Base-by-base conservation (phyloP, 1,140 invertebrate genomes). In the Lucilia sericata region DNA sequence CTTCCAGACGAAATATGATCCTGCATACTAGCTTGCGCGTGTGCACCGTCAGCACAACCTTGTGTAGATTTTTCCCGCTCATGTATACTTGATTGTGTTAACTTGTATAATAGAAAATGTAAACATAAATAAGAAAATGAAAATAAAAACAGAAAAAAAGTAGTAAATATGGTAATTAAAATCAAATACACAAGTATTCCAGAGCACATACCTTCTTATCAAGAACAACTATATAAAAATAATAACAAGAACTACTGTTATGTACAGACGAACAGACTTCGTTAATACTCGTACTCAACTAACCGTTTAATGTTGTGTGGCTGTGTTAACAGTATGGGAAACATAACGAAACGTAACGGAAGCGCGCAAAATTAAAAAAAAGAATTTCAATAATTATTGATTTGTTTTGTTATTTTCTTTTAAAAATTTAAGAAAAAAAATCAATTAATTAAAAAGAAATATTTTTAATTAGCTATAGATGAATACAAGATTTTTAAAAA, bases 131-230 rank as follows among this genome's bases (percentile, higher is more conserved):
- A 70, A 70, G n/a, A 70, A 60, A 60, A 60, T 7, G 13, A 7
- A 60, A 60, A 60, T 14, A 60, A 60, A 60, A 60, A 17, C 13
- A 60, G n/a, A 60, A 60, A 70, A 19, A 70, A 21, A 70, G 21
- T 25, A 70, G 19, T 70, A 30, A 30, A 30, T 70, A 19, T 70
- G 65, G 65, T 70, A 70, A 70, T 70, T 70, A 70, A 70, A 70
- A 70, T 70, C 65, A 25, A 70, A 70, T 70, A 25, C 65, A 70
- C 19, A 9, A 10, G 19, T 30, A 30, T 30, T 30, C 25, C 1
- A 30, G 25, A 30, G 25, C 25, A 70, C 60, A 70, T 60, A 60
- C 51, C 13, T 60, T 7, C 14, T 17, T n/a, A n/a, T n/a, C 14
- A 60, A 60, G 17, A 60, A n/a, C 42, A 3, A 30, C 25, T 30